These are phyloP conservation scores for Chionoecetes opilio DNA, from an alignment of 1,140 invertebrate genomes.

Conservation along the genomic window DNA sequence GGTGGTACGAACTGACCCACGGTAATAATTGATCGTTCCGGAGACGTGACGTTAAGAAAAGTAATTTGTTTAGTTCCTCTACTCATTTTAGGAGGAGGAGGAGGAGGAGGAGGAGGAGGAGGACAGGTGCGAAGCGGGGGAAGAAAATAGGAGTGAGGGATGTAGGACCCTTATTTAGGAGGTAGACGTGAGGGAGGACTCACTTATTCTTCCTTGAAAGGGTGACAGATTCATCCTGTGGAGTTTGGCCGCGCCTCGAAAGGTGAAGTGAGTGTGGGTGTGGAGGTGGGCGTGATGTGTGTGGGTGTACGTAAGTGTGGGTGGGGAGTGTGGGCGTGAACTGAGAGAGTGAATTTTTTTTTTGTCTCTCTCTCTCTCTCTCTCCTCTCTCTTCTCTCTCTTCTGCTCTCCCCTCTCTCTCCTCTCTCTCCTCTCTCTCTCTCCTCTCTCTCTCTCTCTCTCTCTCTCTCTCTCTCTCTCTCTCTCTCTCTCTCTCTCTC, in stretches of 20 bases:
- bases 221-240: background rate
- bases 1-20: background rate
- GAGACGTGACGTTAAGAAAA: background rate
- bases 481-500: background rate
- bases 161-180: no score
- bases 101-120: no score
- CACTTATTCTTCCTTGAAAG: background rate
- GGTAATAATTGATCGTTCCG: background rate
- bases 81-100: background rate
- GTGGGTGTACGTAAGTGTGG: background rate
- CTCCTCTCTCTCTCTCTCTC: constrained; percentile 31
- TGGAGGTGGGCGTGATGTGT: background rate
- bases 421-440: background rate
- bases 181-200: background rate
- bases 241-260: background rate
- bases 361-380: background rate
- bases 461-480: background rate
- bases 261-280: background rate
- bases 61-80: background rate
- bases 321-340: background rate
- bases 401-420: background rate
- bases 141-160: no score
- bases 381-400: background rate
- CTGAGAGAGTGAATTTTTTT: background rate
- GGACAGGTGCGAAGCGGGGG: no score